These are phyloP conservation scores for Ormyrus pomaceus DNA, from an alignment of 2,888 invertebrate genomes.

Conservation along the genomic window DNA sequence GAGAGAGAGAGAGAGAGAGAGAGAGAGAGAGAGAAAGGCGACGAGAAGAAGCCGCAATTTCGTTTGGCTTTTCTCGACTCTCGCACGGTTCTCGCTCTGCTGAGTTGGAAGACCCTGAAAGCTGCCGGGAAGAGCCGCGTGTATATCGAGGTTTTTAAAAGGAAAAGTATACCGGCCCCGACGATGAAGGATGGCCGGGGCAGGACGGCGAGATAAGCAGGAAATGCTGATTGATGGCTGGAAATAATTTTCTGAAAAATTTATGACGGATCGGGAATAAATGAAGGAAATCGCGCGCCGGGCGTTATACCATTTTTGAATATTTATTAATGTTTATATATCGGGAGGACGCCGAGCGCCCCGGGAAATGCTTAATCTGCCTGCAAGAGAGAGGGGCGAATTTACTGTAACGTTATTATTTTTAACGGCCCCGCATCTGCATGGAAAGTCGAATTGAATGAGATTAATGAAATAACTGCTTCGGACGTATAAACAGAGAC, in stretches of 20 bases:
- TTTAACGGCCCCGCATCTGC: no score
- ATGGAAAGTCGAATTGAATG: no score
- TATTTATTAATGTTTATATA: constrained; percentile 34
- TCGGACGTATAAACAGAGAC: no score
- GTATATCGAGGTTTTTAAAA: constrained; percentile 13
- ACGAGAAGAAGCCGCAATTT: constrained; percentile 42
- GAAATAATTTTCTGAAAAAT: constrained; percentile 50
- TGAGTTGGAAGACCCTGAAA: constrained; percentile 16
- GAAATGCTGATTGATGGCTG: constrained; percentile 50
- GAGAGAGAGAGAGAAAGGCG: neutral
- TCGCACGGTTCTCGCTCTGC: constrained; percentile 16
- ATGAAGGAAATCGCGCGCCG: constrained; percentile 8
- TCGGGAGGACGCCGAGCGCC: no score
- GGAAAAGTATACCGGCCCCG: constrained; percentile 15
- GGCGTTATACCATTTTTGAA: constrained; percentile 14
- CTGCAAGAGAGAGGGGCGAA: neutral
- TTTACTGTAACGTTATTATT: no score
- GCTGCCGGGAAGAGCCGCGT: neutral
- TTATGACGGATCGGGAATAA: constrained; percentile 26
- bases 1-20: neutral
- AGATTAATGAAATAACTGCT: no score
- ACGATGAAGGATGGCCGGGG: neutral
- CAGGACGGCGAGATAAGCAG: constrained; percentile 9
- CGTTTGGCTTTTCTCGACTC: constrained; percentile 44
- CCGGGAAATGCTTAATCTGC: no score